Conservation (phyloP, 1,140 invertebrate species). For the Ridgeia piscesae region DNA sequence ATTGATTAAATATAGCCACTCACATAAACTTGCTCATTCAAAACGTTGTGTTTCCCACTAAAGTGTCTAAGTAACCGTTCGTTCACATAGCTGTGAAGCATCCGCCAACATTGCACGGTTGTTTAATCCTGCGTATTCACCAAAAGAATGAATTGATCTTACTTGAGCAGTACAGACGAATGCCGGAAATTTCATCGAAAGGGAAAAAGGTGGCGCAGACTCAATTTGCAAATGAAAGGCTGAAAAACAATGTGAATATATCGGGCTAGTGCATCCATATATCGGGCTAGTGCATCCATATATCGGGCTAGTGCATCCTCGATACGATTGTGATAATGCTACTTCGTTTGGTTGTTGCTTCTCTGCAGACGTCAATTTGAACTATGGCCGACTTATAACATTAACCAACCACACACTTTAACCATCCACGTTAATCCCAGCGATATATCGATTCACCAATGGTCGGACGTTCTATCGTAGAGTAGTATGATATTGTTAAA, state of each 20-base stretch:
- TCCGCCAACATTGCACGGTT: not conserved
- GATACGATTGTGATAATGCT: not conserved
- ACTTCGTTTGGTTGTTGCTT: not conserved
- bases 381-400: too few relatives aligned
- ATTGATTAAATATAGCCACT: not conserved
- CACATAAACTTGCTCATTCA: not conserved
- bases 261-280: not conserved
- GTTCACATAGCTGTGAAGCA: not conserved
- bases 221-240: not conserved
- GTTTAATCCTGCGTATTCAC: not conserved
- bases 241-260: not conserved
- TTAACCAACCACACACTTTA: too few relatives aligned
- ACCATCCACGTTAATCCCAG: not conserved
- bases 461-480: too few relatives aligned
- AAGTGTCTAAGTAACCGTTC: not conserved
- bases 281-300: too few relatives aligned
- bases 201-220: not conserved
- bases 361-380: not conserved
- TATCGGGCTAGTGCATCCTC: not conserved
- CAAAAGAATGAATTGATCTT: not conserved
- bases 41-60: not conserved
- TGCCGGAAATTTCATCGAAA: not conserved
- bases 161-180: not conserved
- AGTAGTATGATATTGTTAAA: too few relatives aligned
- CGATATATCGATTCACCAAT: too few relatives aligned